phyloP scores from a whole-genome alignment of 2,888 invertebrate species.

The Coelopa pilipes region DNA sequence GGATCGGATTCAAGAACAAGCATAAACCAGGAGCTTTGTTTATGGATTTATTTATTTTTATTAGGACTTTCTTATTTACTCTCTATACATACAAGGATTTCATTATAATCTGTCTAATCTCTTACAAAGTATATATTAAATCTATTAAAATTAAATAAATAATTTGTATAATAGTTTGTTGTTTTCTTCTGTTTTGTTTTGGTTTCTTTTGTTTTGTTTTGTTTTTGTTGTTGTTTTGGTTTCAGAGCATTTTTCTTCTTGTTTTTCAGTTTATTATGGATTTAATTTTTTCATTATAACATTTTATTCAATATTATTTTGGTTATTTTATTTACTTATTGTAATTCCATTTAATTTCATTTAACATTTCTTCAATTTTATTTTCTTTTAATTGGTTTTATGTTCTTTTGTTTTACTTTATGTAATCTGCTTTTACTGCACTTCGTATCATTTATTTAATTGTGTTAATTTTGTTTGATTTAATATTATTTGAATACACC shows the following conservation, averaged over 20 bases:
- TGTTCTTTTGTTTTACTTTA: too few relatives aligned
- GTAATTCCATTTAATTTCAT: too few relatives aligned
- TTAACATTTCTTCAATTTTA: too few relatives aligned
- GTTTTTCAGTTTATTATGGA: slow-evolving; percentile 1
- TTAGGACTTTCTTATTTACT: not conserved
- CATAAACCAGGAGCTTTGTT: not conserved
- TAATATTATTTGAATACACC: not conserved
- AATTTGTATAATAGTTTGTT: slow-evolving; percentile 11
- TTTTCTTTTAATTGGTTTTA: too few relatives aligned
- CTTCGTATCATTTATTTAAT: too few relatives aligned
- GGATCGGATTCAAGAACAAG: too few relatives aligned
- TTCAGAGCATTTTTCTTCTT: not conserved
- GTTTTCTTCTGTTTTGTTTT: not conserved
- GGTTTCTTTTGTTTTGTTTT: not conserved
- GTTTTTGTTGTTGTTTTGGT: not conserved
- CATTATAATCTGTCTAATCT: slow-evolving; percentile 1
- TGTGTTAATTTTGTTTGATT: not conserved
- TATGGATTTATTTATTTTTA: not conserved
- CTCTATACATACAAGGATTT: slow-evolving; percentile 25
- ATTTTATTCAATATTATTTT: too few relatives aligned
- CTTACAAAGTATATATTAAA: slow-evolving; percentile 17
- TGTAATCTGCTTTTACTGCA: too few relatives aligned
- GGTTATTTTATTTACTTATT: too few relatives aligned
- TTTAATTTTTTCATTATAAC: too few relatives aligned
- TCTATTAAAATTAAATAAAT: slow-evolving; percentile 23